Evolutionary conservation across 2,797 vertebrate genomes (phyloP).

Genomic region (Spea hammondii): DNA sequence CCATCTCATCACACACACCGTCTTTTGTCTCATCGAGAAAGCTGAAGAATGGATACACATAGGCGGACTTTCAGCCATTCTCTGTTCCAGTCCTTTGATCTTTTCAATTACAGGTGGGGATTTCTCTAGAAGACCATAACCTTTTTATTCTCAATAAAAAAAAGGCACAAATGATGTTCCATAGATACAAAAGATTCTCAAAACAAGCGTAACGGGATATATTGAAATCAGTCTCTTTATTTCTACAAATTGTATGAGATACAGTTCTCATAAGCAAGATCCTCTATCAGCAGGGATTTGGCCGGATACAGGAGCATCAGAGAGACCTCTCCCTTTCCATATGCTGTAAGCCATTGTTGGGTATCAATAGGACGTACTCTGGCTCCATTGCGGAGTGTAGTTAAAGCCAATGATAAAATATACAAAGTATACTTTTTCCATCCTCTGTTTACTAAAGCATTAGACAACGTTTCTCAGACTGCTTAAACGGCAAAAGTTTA

Average conservation of each 20-base stretch:
- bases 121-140: slow-evolving; percentile 34
- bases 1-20: slow-evolving; percentile 45
- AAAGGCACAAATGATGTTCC: slow-evolving; percentile 38
- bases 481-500: slow-evolving; percentile 37
- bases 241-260: slow-evolving; percentile 45
- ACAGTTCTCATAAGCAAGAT: slow-evolving; percentile 43
- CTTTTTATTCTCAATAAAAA: slow-evolving; percentile 33
- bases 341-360: slow-evolving; percentile 26
- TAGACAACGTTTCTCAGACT: slow-evolving; percentile 37
- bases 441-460: slow-evolving; percentile 42
- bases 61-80: slow-evolving; percentile 42
- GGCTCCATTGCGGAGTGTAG: slow-evolving; percentile 12
- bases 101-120: slow-evolving; percentile 49
- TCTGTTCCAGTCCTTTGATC: slow-evolving; percentile 38
- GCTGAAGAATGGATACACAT: slow-evolving; percentile 46
- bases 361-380: slow-evolving; percentile 10
- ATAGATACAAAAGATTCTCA: slow-evolving; percentile 33
- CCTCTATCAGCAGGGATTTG: slow-evolving; percentile 17
- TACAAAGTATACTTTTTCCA: slow-evolving; percentile 47
- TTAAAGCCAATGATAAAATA: slow-evolving; percentile 39
- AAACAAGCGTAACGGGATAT: slow-evolving; percentile 41
- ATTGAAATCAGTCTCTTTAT: slow-evolving; percentile 16
- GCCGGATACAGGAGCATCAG: slow-evolving; percentile 11
- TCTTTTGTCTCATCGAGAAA: slow-evolving; percentile 47
- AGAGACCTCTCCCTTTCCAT: slow-evolving; percentile 17